These are phyloP conservation scores for Ammodytes marinus DNA, from an alignment of 2,113 vertebrate genomes.

Conservation along the genomic window DNA sequence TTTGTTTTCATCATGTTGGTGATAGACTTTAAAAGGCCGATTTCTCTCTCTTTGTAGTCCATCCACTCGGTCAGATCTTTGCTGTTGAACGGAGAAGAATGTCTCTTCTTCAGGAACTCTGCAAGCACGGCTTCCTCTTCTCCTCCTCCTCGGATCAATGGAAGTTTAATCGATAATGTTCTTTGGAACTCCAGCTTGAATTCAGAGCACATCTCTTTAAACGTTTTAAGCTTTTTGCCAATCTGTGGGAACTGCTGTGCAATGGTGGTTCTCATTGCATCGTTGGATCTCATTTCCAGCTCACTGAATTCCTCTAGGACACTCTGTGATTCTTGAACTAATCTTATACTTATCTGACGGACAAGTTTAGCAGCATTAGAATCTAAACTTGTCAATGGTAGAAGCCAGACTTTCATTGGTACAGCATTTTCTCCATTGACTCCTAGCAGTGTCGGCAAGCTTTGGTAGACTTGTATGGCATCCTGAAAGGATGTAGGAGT, in stretches of 20 bases:
- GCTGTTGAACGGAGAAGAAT: constrained; percentile 38
- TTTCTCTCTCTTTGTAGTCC: constrained; percentile 54
- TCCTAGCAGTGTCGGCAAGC: constrained; percentile 63
- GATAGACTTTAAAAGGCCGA: constrained; percentile 23
- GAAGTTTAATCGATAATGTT: constrained; percentile 31
- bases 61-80: constrained; percentile 51
- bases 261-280: constrained; percentile 36
- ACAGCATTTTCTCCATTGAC: constrained; percentile 57
- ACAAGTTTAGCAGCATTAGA: constrained; percentile 60
- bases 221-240: constrained; percentile 36
- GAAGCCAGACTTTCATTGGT: constrained; percentile 77
- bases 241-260: constrained; percentile 61
- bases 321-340: constrained; percentile 41
- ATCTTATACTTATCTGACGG: constrained; percentile 48
- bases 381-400: constrained; percentile 71
- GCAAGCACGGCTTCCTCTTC: constrained; percentile 56
- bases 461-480: constrained; percentile 67
- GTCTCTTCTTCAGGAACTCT: constrained; percentile 32
- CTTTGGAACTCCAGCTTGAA: constrained; percentile 48
- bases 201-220: constrained; percentile 37
- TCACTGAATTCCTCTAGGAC: constrained; percentile 54
- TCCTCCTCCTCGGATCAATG: constrained; percentile 63
- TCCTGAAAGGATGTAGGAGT: constrained; percentile 64
- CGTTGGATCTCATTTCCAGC: constrained; percentile 67
- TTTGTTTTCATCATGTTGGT: constrained; percentile 45